Evolutionary conservation across 2,888 invertebrate genomes (phyloP), one percentile per base, ranked within the genome.

Genomic region (Dorcus parallelipipedus): DNA sequence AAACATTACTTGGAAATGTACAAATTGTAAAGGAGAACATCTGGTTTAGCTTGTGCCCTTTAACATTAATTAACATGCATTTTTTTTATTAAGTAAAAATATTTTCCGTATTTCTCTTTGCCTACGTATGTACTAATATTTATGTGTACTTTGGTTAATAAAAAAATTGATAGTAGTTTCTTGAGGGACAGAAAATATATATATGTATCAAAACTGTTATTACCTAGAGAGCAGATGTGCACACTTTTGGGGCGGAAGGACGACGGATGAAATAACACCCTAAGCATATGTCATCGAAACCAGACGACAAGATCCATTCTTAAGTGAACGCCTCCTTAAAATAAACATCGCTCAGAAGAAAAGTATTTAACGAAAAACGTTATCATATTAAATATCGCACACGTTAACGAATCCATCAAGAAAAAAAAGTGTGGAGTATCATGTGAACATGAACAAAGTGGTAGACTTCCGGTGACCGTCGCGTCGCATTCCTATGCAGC

Each of bases 401-500:
- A 7, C 26, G 3, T 33, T 33, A 33, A 33, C 26, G 26, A 33
- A 33, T 33, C 26, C 26, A 33, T 33, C 26, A 33, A 33, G 6
- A 6, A 33, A 7, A 33, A 1, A 20, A 20, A 20, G 20, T 20
- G 26, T 33, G 7, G 26, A 33, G 3, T 33, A 38, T 33, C 39
- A 23, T 56, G 45, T 50, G 23, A 20, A 56, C 43, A 50, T 56
- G 56, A 52, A 52, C 40, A 39, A 50, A 52, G 39, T 47, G 49
- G 39, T 52, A 20, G 51, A 56, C 56, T 56, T 56, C 56, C 56
- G 56, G 56, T 52, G 51, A 33, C 52, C 45, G 33, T 49, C 39
- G 52, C 45, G 33, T 49, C 39, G 52, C 56, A 56, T 56, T 56
- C 52, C 56, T 51, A 17, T 39, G 56, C 47, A 38, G 26, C 5